Conservation (phyloP, 2,797 vertebrate species). For the Fratercula arctica region DNA sequence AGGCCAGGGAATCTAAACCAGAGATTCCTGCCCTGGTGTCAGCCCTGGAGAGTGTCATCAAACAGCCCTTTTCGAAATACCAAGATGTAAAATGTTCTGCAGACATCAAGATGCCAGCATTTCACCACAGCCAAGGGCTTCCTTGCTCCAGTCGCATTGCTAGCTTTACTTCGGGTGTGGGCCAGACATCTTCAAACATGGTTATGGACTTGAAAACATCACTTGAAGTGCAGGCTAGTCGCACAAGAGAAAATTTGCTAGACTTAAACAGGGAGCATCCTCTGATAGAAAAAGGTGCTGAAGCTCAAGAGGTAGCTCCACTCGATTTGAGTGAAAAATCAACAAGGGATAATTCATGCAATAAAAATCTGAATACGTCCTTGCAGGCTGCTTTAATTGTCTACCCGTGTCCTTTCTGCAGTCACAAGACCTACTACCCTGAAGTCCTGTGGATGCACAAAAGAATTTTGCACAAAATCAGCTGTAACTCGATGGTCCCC, state of each 20-base stretch:
- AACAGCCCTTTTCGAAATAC: constrained; percentile 45
- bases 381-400: constrained; percentile 80
- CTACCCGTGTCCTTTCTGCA: constrained; percentile 92
- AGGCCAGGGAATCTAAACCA: constrained; percentile 40
- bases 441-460: constrained; percentile 99
- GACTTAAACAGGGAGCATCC: constrained; percentile 56
- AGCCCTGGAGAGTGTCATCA: constrained; percentile 49
- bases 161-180: constrained; percentile 36
- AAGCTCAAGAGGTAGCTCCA: constrained; percentile 62
- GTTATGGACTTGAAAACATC: constrained; percentile 33
- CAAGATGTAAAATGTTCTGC: constrained; percentile 27
- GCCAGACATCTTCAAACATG: constrained; percentile 20
- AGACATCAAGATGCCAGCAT: constrained; percentile 64
- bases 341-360: constrained; percentile 63
- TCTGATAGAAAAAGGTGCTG: constrained; percentile 25
- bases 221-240: constrained; percentile 38
- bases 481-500: constrained; percentile 83
- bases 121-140: constrained; percentile 64
- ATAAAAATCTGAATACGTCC: constrained; percentile 66
- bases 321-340: constrained; percentile 80
- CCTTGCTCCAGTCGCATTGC: background rate
- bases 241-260: constrained; percentile 36
- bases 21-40: constrained; percentile 28
- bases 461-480: constrained; percentile 91
- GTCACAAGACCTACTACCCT: constrained; percentile 89